These are phyloP conservation scores for Papilio xuthus DNA, from an alignment of 1,140 invertebrate species.

Conservation along the genomic window DNA sequence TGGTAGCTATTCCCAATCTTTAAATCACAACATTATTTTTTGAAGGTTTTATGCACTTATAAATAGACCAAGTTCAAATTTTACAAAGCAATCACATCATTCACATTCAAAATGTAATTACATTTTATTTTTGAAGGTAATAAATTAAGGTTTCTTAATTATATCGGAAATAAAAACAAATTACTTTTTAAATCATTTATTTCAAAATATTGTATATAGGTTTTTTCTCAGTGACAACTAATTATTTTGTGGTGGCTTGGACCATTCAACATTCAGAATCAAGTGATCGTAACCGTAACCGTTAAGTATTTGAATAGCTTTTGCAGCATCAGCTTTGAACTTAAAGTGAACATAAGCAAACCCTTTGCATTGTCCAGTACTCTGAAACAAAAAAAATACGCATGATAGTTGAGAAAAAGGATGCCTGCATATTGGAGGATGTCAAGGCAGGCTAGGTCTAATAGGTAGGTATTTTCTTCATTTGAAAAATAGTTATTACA, in stretches of 20 bases:
- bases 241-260: constrained; percentile 88
- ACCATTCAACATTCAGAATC: constrained; percentile 99
- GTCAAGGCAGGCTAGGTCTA: too few relatives aligned
- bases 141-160: too few relatives aligned
- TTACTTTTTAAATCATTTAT: constrained; percentile 26
- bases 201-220: constrained; percentile 15
- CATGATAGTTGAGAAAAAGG: too few relatives aligned
- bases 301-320: constrained; percentile 94
- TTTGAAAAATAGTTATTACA: too few relatives aligned
- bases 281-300: constrained; percentile 99
- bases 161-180: too few relatives aligned
- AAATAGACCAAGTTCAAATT: too few relatives aligned
- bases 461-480: too few relatives aligned
- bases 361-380: constrained; percentile 92
- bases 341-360: constrained; percentile 99
- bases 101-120: too few relatives aligned
- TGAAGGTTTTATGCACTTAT: too few relatives aligned
- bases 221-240: constrained; percentile 45
- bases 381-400: constrained; percentile 66
- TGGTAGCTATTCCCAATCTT: not conserved
- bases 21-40: not conserved
- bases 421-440: too few relatives aligned
- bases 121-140: too few relatives aligned
- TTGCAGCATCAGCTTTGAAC: constrained; percentile 92
- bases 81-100: too few relatives aligned